Conservation (phyloP, 2,113 vertebrate genomes). For the Indri indri region DNA sequence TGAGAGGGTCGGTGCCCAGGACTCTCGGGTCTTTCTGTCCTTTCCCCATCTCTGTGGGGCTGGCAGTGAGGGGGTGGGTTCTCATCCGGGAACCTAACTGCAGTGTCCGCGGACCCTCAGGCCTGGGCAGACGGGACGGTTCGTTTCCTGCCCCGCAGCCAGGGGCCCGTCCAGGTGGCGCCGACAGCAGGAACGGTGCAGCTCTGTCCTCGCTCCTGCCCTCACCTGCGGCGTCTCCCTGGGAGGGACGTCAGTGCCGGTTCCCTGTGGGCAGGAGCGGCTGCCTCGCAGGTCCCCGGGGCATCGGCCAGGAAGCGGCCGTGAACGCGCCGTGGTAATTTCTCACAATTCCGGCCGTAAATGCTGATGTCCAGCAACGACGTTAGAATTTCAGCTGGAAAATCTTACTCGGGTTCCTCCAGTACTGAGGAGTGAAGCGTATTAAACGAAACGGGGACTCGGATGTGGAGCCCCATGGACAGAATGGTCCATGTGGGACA, state of each 20-base stretch:
- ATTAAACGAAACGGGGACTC: neutral
- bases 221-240: neutral
- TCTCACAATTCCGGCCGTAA: neutral
- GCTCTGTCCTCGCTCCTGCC: neutral
- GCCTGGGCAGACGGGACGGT: neutral
- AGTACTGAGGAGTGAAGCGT: no score
- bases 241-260: neutral
- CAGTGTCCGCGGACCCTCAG: neutral
- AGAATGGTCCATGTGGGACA: neutral
- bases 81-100: neutral
- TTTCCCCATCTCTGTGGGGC: neutral
- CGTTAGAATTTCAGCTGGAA: neutral
- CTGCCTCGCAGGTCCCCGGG: neutral
- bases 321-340: neutral
- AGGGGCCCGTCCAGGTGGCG: neutral
- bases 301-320: neutral
- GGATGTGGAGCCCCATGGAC: neutral
- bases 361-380: neutral
- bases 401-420: neutral
- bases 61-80: accelerated
- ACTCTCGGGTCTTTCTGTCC: neutral
- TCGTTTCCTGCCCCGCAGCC: neutral
- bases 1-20: neutral
- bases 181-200: neutral
- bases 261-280: no score